Evolutionary conservation across 2,113 vertebrate species (phyloP).

Genomic region (Chloroceryle aenea): DNA sequence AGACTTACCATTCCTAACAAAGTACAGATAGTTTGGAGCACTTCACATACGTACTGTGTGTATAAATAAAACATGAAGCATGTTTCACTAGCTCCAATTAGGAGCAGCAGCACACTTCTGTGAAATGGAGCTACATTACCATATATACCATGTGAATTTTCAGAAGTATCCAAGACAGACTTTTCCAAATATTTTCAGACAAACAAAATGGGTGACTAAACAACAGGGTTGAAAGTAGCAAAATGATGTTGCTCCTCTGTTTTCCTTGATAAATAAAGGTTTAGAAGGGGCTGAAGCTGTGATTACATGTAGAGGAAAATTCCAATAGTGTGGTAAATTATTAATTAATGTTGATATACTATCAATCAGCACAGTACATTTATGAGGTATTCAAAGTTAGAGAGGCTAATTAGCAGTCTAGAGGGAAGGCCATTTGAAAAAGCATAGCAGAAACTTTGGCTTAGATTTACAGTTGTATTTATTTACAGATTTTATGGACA

Average conservation of each 20-base stretch:
- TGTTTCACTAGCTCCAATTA: neutral
- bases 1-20: neutral
- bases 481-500: neutral
- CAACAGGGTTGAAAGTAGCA: neutral
- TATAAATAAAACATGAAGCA: constrained; percentile 45
- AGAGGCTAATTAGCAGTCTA: constrained; percentile 52
- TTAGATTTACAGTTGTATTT: neutral
- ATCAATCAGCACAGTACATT: constrained; percentile 64
- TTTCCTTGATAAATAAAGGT: neutral
- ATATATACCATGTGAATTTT: neutral
- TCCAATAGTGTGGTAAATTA: constrained; percentile 72
- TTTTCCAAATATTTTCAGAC: constrained; percentile 18
- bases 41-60: neutral
- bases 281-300: constrained; percentile 57
- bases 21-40: neutral
- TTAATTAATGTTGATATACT: constrained; percentile 71
- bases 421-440: constrained; percentile 28
- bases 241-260: neutral
- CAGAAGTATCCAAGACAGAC: neutral
- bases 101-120: neutral
- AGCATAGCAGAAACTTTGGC: neutral
- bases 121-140: neutral
- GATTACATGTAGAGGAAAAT: constrained; percentile 66
- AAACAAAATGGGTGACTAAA: neutral
- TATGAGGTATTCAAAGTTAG: constrained; percentile 55